These are phyloP conservation scores for Eupithecia insigniata DNA, from an alignment of 2,888 invertebrate genomes.

Conservation along the genomic window DNA sequence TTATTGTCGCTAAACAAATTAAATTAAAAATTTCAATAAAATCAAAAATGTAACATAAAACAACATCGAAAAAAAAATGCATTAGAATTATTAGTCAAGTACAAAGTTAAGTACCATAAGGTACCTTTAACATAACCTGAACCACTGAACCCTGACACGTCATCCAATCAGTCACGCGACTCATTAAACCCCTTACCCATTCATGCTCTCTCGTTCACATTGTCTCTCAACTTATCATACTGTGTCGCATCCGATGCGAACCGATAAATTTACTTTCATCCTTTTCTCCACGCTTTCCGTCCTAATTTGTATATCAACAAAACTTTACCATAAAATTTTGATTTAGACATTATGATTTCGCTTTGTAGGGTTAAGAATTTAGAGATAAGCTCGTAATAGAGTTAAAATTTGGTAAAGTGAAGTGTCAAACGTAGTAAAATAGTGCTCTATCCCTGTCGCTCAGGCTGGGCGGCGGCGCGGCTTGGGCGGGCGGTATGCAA, in stretches of 20 bases:
- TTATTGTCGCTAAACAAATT: too few species aligned
- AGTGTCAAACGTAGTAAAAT: constrained; percentile 63
- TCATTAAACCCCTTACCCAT: constrained; percentile 75
- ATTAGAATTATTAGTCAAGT: too few species aligned
- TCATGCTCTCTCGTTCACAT: constrained; percentile 72
- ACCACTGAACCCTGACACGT: constrained; percentile 42
- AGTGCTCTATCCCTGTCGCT: constrained; percentile 78
- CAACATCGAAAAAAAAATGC: too few species aligned
- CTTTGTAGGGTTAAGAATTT: constrained; percentile 40
- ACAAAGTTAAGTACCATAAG: too few species aligned
- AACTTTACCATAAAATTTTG: constrained; percentile 29
- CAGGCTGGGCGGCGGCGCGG: constrained; percentile 82
- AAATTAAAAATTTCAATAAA: too few species aligned
- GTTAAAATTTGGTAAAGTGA: constrained; percentile 50
- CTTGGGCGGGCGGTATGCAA: constrained; percentile 85
- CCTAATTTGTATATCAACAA: constrained; percentile 58
- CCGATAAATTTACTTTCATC: constrained; percentile 82
- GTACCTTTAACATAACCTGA: constrained; percentile 24
- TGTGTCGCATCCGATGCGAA: constrained; percentile 67
- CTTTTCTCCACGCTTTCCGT: constrained; percentile 69
- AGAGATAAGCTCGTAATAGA: constrained; percentile 29
- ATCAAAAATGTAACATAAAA: too few species aligned
- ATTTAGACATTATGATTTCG: constrained; percentile 28
- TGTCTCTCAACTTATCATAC: constrained; percentile 71
- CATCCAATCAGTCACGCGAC: constrained; percentile 62